These are phyloP conservation scores for Acanthurus lineatus DNA, from an alignment of 2,797 vertebrate genomes.

Conservation along the genomic window DNA sequence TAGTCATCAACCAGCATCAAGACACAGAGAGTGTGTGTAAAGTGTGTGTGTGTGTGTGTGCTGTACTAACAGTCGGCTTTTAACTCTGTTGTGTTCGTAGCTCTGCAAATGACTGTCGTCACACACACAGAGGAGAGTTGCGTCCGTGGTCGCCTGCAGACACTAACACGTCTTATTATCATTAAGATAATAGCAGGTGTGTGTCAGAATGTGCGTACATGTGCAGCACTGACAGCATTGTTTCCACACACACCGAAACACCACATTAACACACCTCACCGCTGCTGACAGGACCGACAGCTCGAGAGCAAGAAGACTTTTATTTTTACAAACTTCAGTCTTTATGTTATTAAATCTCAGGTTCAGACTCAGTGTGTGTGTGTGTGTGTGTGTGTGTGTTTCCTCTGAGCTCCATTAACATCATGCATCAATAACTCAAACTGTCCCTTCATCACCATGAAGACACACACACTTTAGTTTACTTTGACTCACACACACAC, in stretches of 20 bases:
- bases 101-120: constrained; percentile 31
- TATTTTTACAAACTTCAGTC: neutral
- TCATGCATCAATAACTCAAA: too few species aligned
- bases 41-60: constrained; percentile 10
- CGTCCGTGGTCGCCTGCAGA: constrained; percentile 29
- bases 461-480: too few species aligned
- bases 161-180: constrained; percentile 49
- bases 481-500: constrained; percentile 19
- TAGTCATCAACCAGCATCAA: constrained; percentile 27
- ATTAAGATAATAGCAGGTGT: constrained; percentile 59
- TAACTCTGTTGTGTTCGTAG: constrained; percentile 36
- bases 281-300: constrained; percentile 15
- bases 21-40: neutral
- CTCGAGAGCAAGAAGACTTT: neutral
- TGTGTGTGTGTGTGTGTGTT: constrained; percentile 40
- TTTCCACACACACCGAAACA: constrained; percentile 18
- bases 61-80: constrained; percentile 35
- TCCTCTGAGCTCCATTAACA: constrained; percentile 79
- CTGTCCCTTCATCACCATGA: too few species aligned
- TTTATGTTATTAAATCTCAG: neutral
- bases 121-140: neutral
- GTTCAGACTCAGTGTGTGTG: constrained; percentile 12
- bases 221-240: constrained; percentile 28
- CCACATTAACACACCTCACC: constrained; percentile 21
- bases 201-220: constrained; percentile 23